Percentiles rank a stretch among this genome's conserved stretches.
Evolutionary conservation across 1,140 invertebrate species (phyloP).

Genomic region (Thrips palmi): DNA sequence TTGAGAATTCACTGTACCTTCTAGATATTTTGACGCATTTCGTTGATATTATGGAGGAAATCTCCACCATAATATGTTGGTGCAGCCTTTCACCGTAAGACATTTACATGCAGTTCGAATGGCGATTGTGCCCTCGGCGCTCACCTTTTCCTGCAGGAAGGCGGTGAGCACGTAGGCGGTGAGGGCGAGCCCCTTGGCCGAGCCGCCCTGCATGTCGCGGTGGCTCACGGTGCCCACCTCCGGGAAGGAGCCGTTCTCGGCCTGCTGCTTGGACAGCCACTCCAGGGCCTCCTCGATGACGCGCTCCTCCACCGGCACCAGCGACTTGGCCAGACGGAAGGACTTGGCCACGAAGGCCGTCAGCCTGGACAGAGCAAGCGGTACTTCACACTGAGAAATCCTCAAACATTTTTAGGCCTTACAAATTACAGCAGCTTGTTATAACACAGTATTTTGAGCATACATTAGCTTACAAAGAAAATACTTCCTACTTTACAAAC

Average conservation of each 20-base stretch:
- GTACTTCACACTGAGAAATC: too few relatives aligned
- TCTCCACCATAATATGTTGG: too few relatives aligned
- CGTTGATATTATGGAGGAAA: too few relatives aligned
- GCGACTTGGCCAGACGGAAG: constrained; percentile 61
- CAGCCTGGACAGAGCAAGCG: constrained; percentile 42
- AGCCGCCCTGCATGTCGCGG: constrained; percentile 57
- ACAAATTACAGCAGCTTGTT: too few relatives aligned
- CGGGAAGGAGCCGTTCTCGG: constrained; percentile 64
- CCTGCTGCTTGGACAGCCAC: constrained; percentile 64
- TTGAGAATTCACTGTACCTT: too few relatives aligned
- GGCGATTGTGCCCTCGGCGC: too few relatives aligned
- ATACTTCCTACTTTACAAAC: too few relatives aligned
- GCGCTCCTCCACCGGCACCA: constrained; percentile 57
- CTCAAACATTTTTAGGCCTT: constrained; percentile 20
- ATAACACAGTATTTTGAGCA: too few relatives aligned
- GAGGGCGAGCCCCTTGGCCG: constrained; percentile 50
- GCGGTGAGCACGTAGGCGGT: constrained; percentile 70
- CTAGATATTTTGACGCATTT: constrained; percentile 21
- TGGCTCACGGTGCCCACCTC: constrained; percentile 58
- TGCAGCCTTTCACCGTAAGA: too few relatives aligned
- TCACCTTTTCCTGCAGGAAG: constrained; percentile 53
- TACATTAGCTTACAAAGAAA: too few relatives aligned
- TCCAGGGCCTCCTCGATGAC: constrained; percentile 53
- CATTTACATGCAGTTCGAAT: too few relatives aligned
- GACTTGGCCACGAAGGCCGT: constrained; percentile 87